phyloP scores from a whole-genome alignment of 2,113 vertebrate species.

The Pelecanoides urinatrix region DNA sequence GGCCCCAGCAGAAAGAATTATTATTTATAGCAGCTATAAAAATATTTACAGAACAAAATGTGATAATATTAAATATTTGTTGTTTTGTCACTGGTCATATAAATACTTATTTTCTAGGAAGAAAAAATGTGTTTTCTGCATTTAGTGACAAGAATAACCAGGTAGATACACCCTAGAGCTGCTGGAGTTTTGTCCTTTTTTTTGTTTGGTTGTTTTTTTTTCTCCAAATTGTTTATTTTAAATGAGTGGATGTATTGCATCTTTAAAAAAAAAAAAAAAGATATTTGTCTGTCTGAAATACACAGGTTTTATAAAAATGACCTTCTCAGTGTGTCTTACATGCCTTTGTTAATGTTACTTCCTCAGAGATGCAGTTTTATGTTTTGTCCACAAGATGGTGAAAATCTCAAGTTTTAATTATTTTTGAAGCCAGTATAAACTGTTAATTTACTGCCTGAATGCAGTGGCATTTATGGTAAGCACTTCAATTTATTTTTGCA shows the following conservation, averaged over 20 bases:
- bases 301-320: background rate
- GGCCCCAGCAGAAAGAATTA: background rate
- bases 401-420: slow-evolving; percentile 76
- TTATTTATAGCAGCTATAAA: slow-evolving; percentile 17
- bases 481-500: slow-evolving; percentile 72
- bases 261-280: background rate
- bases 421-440: slow-evolving; percentile 41
- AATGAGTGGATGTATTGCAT: background rate
- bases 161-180: background rate
- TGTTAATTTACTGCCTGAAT: slow-evolving; percentile 62
- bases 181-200: too few relatives aligned
- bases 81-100: background rate
- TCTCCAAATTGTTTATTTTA: background rate
- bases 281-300: background rate
- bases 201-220: background rate
- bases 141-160: background rate
- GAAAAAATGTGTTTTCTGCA: background rate
- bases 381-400: slow-evolving; percentile 80
- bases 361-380: slow-evolving; percentile 61
- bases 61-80: slow-evolving; percentile 13
- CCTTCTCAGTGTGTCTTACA: background rate
- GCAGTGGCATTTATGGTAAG: slow-evolving; percentile 53
- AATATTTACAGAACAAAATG: slow-evolving; percentile 28
- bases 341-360: slow-evolving; percentile 17
- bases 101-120: background rate